Percentiles rank a stretch among this genome's conserved stretches.
These are phyloP conservation scores for Puma concolor DNA, from an alignment of 2,113 vertebrate genomes.

Conservation along the genomic window DNA sequence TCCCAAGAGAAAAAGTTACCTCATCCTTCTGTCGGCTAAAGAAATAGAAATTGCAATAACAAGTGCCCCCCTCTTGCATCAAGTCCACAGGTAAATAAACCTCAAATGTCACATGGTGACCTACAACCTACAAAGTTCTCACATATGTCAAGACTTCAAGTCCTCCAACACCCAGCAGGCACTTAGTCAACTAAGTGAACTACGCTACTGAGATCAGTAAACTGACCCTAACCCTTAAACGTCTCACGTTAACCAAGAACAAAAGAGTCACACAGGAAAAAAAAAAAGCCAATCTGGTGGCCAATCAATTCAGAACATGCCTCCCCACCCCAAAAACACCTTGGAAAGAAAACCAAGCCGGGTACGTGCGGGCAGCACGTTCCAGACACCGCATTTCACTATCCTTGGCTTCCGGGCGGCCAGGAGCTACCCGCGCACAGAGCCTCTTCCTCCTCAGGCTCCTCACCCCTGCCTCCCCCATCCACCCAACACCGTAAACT, in stretches of 20 bases:
- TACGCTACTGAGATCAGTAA: too few species aligned
- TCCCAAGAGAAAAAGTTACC: neutral
- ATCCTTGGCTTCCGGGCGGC: neutral
- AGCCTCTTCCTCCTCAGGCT: neutral
- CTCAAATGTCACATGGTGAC: neutral
- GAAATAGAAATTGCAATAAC: neutral
- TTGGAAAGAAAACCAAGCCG: neutral
- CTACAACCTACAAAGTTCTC: neutral
- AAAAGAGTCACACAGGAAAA: neutral
- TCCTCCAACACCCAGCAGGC: too few species aligned
- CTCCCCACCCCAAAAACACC: neutral
- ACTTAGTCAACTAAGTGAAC: neutral
- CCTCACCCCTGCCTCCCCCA: neutral
- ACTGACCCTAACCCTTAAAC: too few species aligned
- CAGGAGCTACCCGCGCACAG: neutral
- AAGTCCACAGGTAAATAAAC: neutral
- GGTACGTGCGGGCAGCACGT: rapidly evolving
- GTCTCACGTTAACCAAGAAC: neutral
- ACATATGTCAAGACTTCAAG: neutral
- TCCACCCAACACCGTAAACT: neutral
- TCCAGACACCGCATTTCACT: rapidly evolving
- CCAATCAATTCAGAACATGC: neutral
- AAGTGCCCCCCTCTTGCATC: neutral
- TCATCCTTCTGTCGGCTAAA: neutral
- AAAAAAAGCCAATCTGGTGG: neutral